Evolutionary conservation across 2,113 vertebrate genomes (phyloP).

Genomic region (Embiotoca jacksoni): DNA sequence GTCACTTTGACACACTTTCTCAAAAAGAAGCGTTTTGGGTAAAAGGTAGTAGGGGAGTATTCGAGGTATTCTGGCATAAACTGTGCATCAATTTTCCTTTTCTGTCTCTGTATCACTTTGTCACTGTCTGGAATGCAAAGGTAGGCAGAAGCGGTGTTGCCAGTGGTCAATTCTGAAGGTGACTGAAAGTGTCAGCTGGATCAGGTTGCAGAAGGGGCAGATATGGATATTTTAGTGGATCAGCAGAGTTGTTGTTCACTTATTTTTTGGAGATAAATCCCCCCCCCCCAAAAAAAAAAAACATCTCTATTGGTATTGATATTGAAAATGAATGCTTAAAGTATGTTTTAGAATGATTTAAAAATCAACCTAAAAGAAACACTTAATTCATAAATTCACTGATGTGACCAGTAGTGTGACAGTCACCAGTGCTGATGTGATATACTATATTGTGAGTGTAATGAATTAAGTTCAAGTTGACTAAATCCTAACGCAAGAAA

Average conservation of each 20-base stretch:
- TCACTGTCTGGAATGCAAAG: slow-evolving; percentile 50
- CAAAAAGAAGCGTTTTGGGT: background rate
- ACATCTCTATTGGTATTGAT: background rate
- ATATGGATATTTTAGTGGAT: slow-evolving; percentile 26
- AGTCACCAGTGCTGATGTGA: no score
- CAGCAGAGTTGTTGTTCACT: background rate
- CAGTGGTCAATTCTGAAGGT: slow-evolving; percentile 58
- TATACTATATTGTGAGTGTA: background rate
- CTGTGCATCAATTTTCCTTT: slow-evolving; percentile 24
- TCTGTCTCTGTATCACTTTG: slow-evolving; percentile 46
- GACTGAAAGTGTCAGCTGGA: slow-evolving; percentile 49
- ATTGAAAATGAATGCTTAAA: background rate
- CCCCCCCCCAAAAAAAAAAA: no score
- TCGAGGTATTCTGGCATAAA: background rate
- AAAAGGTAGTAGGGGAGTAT: slow-evolving; percentile 3
- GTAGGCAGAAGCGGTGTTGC: slow-evolving; percentile 51
- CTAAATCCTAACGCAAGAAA: background rate
- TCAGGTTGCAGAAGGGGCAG: slow-evolving; percentile 63
- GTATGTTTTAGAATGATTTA: no score
- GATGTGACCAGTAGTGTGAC: no score
- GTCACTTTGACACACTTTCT: background rate
- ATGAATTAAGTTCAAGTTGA: background rate
- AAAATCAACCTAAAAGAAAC: no score
- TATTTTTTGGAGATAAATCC: background rate
- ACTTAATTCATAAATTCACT: no score